Evolutionary conservation across 2,113 vertebrate species (phyloP).

Genomic region (Gallinago paraguaiae): DNA sequence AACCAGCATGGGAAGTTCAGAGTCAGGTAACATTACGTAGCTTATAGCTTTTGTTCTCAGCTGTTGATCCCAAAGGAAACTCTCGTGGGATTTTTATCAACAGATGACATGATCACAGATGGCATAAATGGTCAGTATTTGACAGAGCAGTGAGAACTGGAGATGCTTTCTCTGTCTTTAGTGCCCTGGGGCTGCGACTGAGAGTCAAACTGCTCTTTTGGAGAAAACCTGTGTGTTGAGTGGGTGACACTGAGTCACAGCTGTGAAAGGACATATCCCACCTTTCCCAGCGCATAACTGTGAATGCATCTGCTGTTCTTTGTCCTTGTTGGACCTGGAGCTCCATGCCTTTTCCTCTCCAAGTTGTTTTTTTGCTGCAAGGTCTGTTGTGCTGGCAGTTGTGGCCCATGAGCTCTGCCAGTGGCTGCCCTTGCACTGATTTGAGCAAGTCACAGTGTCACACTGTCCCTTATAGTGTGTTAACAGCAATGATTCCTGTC

Average conservation of each 20-base stretch:
- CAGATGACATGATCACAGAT: not conserved
- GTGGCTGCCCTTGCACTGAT: not conserved
- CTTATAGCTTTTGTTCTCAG: not conserved
- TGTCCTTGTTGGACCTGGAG: not conserved
- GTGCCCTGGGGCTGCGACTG: not conserved
- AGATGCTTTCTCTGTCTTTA: not conserved
- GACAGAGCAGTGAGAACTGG: not conserved
- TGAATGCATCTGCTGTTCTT: not conserved
- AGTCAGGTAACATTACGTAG: not conserved
- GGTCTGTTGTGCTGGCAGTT: not conserved
- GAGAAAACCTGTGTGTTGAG: not conserved
- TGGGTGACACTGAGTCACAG: not conserved
- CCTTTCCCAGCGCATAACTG: not conserved
- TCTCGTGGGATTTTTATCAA: not conserved
- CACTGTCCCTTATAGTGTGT: not conserved
- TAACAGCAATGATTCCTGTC: not conserved
- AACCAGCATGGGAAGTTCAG: not conserved
- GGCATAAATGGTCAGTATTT: not conserved
- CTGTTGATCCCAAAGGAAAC: not conserved
- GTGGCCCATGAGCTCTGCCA: not conserved
- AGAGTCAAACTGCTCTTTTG: not conserved
- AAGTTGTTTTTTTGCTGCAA: rapidly evolving
- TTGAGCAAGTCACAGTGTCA: not conserved
- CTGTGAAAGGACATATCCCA: not conserved
- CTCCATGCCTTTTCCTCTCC: not conserved